Evolutionary conservation across 1,140 invertebrate species (phyloP).

Genomic region (Drosophila mojavensis): DNA sequence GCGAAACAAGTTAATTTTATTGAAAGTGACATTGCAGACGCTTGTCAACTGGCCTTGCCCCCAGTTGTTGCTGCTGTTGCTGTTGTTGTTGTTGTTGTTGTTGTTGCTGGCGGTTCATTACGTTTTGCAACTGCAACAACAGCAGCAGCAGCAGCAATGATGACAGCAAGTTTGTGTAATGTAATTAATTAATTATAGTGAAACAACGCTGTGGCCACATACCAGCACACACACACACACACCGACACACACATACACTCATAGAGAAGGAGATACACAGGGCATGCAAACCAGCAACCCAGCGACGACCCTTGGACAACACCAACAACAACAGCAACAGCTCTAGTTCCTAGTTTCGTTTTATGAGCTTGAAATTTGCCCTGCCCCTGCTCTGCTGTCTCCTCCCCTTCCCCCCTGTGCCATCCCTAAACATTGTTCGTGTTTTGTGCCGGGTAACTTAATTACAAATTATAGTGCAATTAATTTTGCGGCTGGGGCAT

Average conservation of each 20-base stretch:
- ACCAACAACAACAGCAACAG: slow-evolving; percentile 12
- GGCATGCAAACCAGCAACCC: slow-evolving; percentile 11
- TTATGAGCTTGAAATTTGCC: slow-evolving; percentile 54
- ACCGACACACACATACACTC: slow-evolving; percentile 8
- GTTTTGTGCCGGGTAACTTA: slow-evolving; percentile 70
- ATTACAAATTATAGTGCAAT: slow-evolving; percentile 83
- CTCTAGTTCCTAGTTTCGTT: slow-evolving; percentile 32
- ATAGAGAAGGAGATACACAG: background rate
- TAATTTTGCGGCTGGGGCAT: slow-evolving; percentile 75
- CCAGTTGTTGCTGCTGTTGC: background rate
- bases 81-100: slow-evolving; percentile 10
- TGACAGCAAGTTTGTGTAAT: slow-evolving; percentile 79
- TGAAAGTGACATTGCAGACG: slow-evolving; percentile 69
- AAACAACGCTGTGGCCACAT: slow-evolving; percentile 61
- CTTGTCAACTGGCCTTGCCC: slow-evolving; percentile 37
- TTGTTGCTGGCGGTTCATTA: slow-evolving; percentile 26
- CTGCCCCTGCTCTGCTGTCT: background rate
- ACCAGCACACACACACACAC: slow-evolving; percentile 24
- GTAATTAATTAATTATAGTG: slow-evolving; percentile 80
- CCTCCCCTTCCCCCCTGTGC: background rate
- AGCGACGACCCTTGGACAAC: slow-evolving; percentile 22
- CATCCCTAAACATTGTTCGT: slow-evolving; percentile 44
- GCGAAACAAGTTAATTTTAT: slow-evolving; percentile 74
- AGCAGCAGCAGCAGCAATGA: slow-evolving; percentile 49
- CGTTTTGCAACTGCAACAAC: slow-evolving; percentile 53